These are phyloP conservation scores for Agrochola circellaris DNA, from an alignment of 2,888 invertebrate species.

Conservation along the genomic window DNA sequence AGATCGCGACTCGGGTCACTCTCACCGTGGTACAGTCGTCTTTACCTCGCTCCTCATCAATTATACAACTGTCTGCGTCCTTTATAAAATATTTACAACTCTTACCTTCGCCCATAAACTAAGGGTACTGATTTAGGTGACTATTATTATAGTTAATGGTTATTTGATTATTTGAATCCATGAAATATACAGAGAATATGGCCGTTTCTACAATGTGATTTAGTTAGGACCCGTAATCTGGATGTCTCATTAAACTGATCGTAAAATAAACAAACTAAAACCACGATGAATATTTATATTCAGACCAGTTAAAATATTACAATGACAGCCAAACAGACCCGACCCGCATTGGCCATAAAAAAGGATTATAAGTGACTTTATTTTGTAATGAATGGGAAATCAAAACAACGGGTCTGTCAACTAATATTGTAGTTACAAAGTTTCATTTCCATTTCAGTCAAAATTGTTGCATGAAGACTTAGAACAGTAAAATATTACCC, in stretches of 20 bases:
- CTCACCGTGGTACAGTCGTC: conserved; percentile 57
- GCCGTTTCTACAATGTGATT: conserved; percentile 52
- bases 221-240: conserved; percentile 56
- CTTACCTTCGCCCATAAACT: conserved; percentile 77
- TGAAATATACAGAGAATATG: conserved; percentile 53
- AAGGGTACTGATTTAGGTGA: conserved; percentile 69
- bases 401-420: conserved; percentile 44
- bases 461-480: conserved; percentile 15
- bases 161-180: conserved; percentile 65
- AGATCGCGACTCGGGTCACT: conserved; percentile 47
- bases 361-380: conserved; percentile 48
- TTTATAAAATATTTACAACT: conserved; percentile 81
- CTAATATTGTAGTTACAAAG: conserved; percentile 8
- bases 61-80: conserved; percentile 67
- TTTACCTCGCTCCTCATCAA: conserved; percentile 70
- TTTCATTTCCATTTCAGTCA: conserved; percentile 14
- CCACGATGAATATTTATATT: conserved; percentile 57
- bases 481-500: conserved; percentile 12
- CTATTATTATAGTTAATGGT: conserved; percentile 68
- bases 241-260: conserved; percentile 51
- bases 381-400: conserved; percentile 46
- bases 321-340: conserved; percentile 34
- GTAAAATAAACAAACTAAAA: conserved; percentile 60
- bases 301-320: conserved; percentile 52
- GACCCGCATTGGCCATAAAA: conserved; percentile 57